Conservation (phyloP, 1,140 invertebrate genomes). For the Atta colombica region DNA sequence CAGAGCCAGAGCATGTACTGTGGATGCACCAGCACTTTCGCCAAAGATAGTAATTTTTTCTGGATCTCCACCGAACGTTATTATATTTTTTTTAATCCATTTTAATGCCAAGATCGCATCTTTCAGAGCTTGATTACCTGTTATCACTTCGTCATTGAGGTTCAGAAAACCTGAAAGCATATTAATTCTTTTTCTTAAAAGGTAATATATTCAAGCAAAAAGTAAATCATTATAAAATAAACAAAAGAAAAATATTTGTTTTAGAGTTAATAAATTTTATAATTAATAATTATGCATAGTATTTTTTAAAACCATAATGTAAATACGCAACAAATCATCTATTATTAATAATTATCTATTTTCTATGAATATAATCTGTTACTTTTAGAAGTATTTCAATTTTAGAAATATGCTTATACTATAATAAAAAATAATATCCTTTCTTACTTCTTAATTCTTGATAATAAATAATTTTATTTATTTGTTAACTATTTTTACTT, state of each 20-base stretch:
- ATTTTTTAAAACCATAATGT: too few species aligned
- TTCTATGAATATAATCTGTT: background rate
- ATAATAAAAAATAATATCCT: background rate
- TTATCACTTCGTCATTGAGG: slow-evolving; percentile 87
- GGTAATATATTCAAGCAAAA: background rate
- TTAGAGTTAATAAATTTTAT: too few species aligned
- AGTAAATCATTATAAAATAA: background rate
- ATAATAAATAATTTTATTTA: background rate
- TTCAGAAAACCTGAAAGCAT: slow-evolving; percentile 86
- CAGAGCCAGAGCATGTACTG: slow-evolving; percentile 83
- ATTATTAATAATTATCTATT: background rate
- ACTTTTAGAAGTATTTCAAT: background rate
- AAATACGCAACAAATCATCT: too few species aligned
- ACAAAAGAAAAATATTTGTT: background rate
- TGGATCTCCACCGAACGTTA: slow-evolving; percentile 77
- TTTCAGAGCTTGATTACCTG: slow-evolving; percentile 90
- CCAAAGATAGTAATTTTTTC: slow-evolving; percentile 86
- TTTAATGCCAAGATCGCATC: slow-evolving; percentile 84
- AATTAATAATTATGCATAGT: too few species aligned
- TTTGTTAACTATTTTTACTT: background rate
- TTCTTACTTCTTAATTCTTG: background rate
- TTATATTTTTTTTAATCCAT: slow-evolving; percentile 86
- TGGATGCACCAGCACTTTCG: slow-evolving; percentile 87
- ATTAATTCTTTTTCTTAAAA: background rate
- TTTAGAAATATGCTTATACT: background rate